These are phyloP conservation scores for Drosophila cracens DNA, from an alignment of 2,888 invertebrate species.

Conservation along the genomic window DNA sequence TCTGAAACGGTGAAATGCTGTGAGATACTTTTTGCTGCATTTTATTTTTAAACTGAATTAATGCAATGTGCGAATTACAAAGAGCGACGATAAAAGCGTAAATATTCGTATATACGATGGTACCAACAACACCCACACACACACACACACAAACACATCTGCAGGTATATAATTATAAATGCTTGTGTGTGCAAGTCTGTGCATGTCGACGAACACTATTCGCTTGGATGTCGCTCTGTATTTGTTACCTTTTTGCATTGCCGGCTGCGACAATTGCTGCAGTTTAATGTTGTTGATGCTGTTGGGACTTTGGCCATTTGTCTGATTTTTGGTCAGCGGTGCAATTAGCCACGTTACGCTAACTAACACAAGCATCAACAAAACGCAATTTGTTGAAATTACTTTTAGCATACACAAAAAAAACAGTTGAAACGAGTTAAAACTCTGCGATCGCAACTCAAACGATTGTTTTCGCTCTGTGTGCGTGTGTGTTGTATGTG, in stretches of 20 bases:
- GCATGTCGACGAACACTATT: conserved; percentile 7
- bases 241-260: conserved; percentile 12
- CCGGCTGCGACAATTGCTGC: conserved; percentile 41
- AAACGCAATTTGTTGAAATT: conserved; percentile 48
- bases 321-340: conserved; percentile 22
- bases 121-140: background rate
- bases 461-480: conserved; percentile 34
- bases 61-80: conserved; percentile 29
- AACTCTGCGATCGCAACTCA: conserved; percentile 38
- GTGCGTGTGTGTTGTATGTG: conserved; percentile 17
- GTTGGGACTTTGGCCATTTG: conserved; percentile 18
- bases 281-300: conserved; percentile 7
- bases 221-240: conserved; percentile 6
- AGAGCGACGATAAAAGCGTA: conserved; percentile 22
- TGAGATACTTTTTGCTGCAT: conserved; percentile 16
- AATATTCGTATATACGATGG: conserved; percentile 7
- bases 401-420: conserved; percentile 26
- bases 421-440: conserved; percentile 26
- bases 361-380: conserved; percentile 44
- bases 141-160: background rate
- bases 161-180: conserved; percentile 23
- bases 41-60: conserved; percentile 52
- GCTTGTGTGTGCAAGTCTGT: background rate
- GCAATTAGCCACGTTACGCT: conserved; percentile 65
- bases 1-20: conserved; percentile 3